phyloP scores from a whole-genome alignment of 1,140 invertebrate species.

The Cephus cinctus region DNA sequence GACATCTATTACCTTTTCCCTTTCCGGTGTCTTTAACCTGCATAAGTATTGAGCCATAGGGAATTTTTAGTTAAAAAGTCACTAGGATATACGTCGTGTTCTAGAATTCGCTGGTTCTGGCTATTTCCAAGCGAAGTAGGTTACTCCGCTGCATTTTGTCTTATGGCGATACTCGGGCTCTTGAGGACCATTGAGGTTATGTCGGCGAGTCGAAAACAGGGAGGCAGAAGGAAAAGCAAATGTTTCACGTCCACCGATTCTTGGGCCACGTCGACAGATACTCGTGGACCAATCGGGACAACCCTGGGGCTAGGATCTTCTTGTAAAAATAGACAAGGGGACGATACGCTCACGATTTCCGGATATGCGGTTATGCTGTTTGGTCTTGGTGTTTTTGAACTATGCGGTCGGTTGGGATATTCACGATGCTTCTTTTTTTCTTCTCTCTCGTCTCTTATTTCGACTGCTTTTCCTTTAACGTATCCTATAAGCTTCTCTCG shows the following conservation, averaged over 20 bases:
- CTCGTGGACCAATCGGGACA: conserved; percentile 1
- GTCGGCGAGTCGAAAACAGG: not conserved
- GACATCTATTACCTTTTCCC: too few relatives aligned
- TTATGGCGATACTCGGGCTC: too few relatives aligned
- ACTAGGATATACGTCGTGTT: too few relatives aligned
- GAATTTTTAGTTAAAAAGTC: too few relatives aligned
- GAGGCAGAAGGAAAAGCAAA: not conserved
- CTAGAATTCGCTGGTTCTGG: not conserved
- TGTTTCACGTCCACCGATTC: conserved; percentile 5
- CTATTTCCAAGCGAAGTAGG: not conserved
- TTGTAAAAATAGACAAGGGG: conserved; percentile 35
- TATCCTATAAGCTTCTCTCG: not conserved
- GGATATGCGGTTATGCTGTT: conserved; percentile 25
- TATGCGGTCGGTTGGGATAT: too few relatives aligned
- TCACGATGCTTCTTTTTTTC: too few relatives aligned
- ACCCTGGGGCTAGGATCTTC: conserved; percentile 10
- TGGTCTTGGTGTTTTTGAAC: conserved; percentile 10
- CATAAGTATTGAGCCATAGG: too few relatives aligned
- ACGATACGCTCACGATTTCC: conserved; percentile 25
- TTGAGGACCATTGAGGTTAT: too few relatives aligned
- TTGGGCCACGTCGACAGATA: not conserved
- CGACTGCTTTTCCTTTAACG: conserved; percentile 9
- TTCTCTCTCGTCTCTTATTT: conserved; percentile 8
- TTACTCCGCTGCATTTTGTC: not conserved
- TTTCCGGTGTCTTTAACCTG: too few relatives aligned